A percentile compares a stretch with the other conserved stretches of the same genome.
These are phyloP conservation scores for Lordiphosa fenestrarum DNA, from an alignment of 2,888 invertebrate genomes.

Conservation along the genomic window DNA sequence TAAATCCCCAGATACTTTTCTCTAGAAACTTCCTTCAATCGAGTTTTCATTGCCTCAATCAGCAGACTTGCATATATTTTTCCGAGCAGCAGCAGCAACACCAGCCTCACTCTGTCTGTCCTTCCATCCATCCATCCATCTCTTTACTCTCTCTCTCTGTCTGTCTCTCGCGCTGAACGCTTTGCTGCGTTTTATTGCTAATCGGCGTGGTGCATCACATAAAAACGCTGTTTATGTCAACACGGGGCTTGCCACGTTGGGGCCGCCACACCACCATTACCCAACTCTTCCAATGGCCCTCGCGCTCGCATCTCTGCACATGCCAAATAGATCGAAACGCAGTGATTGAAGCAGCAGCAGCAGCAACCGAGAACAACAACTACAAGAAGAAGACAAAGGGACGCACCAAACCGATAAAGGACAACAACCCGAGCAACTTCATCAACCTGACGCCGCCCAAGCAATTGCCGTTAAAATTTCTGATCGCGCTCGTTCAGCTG, in stretches of 20 bases:
- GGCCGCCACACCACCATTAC: conserved; percentile 6
- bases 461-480: conserved; percentile 49
- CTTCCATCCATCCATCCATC: not conserved
- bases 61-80: conserved; percentile 3
- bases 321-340: conserved; percentile 4
- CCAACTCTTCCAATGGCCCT: not conserved
- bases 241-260: conserved; percentile 12
- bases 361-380: no score
- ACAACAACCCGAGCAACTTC: conserved; percentile 23
- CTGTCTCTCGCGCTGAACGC: not conserved
- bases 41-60: conserved; percentile 5
- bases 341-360: not conserved
- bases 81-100: not conserved
- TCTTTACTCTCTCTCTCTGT: conserved; percentile 2
- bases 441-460: conserved; percentile 61
- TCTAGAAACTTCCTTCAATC: not conserved
- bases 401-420: conserved; percentile 3
- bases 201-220: conserved; percentile 1
- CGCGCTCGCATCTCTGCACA: not conserved
- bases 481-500: conserved; percentile 22
- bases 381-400: not conserved
- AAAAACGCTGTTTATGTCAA: conserved; percentile 17
- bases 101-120: not conserved
- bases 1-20: conserved; percentile 1
- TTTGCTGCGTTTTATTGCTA: conserved; percentile 16